Evolutionary conservation across 2,888 invertebrate species (phyloP).

Genomic region (Luffia ferchaultella): DNA sequence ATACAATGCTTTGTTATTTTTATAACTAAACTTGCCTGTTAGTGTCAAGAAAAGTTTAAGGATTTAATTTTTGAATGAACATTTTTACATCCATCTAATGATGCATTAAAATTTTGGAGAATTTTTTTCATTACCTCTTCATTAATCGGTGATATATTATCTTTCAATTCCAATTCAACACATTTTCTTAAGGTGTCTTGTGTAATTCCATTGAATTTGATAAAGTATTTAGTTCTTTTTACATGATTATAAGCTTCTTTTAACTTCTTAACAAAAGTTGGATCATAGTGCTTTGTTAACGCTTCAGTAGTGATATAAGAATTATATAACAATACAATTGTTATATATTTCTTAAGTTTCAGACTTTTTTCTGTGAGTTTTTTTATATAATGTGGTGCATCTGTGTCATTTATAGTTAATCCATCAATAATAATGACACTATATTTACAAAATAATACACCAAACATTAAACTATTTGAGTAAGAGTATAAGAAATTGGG

Average conservation of each 20-base stretch:
- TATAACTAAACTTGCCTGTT: no score
- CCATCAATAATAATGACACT: constrained; percentile 45
- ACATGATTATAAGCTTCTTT: constrained; percentile 26
- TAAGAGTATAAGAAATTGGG: constrained; percentile 37
- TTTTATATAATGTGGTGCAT: constrained; percentile 25
- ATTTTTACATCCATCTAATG: constrained; percentile 52
- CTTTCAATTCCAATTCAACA: constrained; percentile 21
- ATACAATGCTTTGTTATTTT: no score
- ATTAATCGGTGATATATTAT: not conserved
- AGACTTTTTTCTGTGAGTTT: constrained; percentile 35
- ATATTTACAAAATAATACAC: constrained; percentile 36
- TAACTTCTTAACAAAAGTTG: constrained; percentile 24
- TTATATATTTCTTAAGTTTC: constrained; percentile 30
- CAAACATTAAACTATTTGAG: constrained; percentile 36
- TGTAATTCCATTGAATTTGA: constrained; percentile 36
- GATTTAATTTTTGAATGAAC: constrained; percentile 48
- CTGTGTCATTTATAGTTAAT: constrained; percentile 27
- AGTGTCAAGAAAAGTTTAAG: constrained; percentile 20
- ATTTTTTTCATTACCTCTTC: constrained; percentile 21
- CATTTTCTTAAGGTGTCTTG: constrained; percentile 36
- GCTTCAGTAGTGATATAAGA: constrained; percentile 28
- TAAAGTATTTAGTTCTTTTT: constrained; percentile 27
- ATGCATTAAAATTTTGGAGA: constrained; percentile 42
- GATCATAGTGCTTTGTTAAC: constrained; percentile 30
- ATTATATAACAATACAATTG: constrained; percentile 43